Conservation (phyloP, 2,888 invertebrate genomes). For the Xestia rhomboidea region DNA sequence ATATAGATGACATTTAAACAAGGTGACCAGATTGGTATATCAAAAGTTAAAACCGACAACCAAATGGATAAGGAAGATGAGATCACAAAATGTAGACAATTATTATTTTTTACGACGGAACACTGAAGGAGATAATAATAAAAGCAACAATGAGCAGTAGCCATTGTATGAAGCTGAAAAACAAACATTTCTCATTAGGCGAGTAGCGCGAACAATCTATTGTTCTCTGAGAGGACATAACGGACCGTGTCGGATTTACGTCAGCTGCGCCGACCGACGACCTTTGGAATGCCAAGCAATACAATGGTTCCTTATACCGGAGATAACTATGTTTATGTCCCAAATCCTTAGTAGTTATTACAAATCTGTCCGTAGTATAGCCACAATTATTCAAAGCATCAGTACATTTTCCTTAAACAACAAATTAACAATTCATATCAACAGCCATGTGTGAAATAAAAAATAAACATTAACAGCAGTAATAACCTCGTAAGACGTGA, state of each 20-base stretch:
- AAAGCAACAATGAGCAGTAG: conserved; percentile 83
- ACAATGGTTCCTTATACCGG: conserved; percentile 48
- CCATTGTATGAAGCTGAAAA: conserved; percentile 86
- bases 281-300: conserved; percentile 75
- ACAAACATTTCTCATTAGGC: conserved; percentile 90
- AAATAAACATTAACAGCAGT: conserved; percentile 17
- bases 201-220: conserved; percentile 86
- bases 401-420: not conserved
- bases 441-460: conserved; percentile 10
- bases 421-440: conserved; percentile 11
- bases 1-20: conserved; percentile 35
- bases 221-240: conserved; percentile 88
- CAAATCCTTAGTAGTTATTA: conserved; percentile 1
- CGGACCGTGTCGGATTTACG: conserved; percentile 88
- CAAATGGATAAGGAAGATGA: conserved; percentile 38
- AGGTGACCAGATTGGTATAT: conserved; percentile 17
- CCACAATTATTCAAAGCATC: not conserved
- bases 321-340: conserved; percentile 19
- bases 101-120: conserved; percentile 77
- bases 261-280: conserved; percentile 82
- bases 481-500: conserved; percentile 12
- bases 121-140: conserved; percentile 81
- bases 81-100: conserved; percentile 50
- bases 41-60: conserved; percentile 17
- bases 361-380: not conserved